Evolutionary conservation across 2,797 vertebrate genomes (phyloP).

Genomic region (Gymnothorax javanicus): DNA sequence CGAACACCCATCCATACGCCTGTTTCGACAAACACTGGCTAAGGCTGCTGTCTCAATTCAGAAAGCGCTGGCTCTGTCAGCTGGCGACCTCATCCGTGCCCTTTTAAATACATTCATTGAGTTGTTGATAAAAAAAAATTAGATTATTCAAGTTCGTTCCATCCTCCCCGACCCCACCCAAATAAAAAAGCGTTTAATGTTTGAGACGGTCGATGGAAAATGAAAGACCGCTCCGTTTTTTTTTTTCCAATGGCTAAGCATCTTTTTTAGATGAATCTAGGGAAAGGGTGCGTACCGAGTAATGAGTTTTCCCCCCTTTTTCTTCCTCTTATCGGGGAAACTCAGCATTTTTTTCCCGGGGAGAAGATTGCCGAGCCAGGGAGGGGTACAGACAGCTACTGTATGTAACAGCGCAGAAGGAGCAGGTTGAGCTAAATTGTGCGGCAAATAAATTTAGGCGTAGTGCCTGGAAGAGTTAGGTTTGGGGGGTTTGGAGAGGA

Average conservation of each 20-base stretch:
- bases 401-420: constrained; percentile 5
- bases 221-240: constrained; percentile 33
- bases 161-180: not conserved
- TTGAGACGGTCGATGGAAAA: constrained; percentile 26
- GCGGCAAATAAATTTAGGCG: constrained; percentile 36
- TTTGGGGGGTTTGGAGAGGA: not conserved
- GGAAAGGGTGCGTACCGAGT: constrained; percentile 37
- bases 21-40: constrained; percentile 24
- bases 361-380: constrained; percentile 29
- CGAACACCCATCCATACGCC: constrained; percentile 30
- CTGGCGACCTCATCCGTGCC: constrained; percentile 19
- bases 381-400: not conserved
- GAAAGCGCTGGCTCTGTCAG: constrained; percentile 23
- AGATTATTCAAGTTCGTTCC: constrained; percentile 40
- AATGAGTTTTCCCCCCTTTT: constrained; percentile 38
- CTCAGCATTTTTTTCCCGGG: not conserved
- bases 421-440: constrained; percentile 32
- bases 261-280: constrained; percentile 34
- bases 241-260: constrained; percentile 14
- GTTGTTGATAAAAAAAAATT: constrained; percentile 47
- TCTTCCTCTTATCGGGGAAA: constrained; percentile 18
- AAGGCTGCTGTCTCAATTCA: constrained; percentile 4
- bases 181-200: constrained; percentile 19
- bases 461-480: not conserved
- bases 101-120: constrained; percentile 41